Conservation (phyloP, 2,888 invertebrate species). For the Homarus gammarus region DNA sequence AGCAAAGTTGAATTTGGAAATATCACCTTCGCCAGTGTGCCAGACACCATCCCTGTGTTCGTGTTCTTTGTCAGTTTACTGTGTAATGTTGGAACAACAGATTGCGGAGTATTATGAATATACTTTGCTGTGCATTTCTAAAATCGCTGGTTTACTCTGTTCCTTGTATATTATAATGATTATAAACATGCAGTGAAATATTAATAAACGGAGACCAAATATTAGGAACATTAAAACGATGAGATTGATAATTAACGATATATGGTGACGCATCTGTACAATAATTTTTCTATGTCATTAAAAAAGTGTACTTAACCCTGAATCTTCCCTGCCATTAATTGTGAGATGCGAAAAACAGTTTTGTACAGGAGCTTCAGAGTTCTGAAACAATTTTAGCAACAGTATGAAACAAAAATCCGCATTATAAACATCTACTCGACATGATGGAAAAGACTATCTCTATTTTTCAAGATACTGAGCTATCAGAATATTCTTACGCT, state of each 20-base stretch:
- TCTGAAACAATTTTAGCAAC: neutral
- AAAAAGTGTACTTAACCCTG: slow-evolving; percentile 7
- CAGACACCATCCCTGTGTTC: neutral
- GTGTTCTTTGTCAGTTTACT: neutral
- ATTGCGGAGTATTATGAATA: neutral
- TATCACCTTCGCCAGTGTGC: neutral
- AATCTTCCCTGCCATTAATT: neutral
- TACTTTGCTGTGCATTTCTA: neutral
- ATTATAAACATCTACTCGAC: too few relatives aligned
- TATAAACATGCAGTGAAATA: neutral
- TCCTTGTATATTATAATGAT: neutral
- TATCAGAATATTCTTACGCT: too few relatives aligned
- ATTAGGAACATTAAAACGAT: neutral
- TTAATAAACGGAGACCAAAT: neutral
- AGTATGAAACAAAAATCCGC: neutral
- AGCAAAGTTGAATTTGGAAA: neutral
- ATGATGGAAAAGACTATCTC: too few relatives aligned
- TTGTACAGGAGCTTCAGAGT: neutral
- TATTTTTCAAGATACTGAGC: too few relatives aligned
- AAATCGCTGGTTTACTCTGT: neutral
- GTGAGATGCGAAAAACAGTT: neutral
- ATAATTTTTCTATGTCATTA: slow-evolving; percentile 6
- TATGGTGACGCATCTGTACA: neutral
- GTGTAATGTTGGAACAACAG: neutral
- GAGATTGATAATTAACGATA: neutral